phyloP scores from a whole-genome alignment of 2,797 vertebrate species.

The Acomys russatus region DNA sequence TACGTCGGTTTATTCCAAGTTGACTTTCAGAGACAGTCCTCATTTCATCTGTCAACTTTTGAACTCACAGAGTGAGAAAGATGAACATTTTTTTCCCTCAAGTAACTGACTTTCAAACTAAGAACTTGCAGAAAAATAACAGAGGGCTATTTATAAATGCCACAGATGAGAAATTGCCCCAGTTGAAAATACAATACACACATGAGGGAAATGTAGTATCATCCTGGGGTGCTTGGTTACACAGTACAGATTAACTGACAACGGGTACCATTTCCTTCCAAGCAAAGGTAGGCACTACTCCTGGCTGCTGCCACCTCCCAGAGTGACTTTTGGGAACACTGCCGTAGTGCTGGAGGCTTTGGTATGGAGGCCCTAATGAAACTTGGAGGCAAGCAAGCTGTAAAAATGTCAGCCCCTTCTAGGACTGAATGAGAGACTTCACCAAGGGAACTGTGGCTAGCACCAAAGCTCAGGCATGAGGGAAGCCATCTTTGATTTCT shows the following conservation, averaged over 20 bases:
- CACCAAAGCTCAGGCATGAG: not conserved
- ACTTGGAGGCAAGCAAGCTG: not conserved
- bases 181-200: not conserved
- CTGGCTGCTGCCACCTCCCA: accelerated
- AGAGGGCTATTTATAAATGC: not conserved
- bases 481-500: not conserved
- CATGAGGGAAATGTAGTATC: not conserved
- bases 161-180: not conserved
- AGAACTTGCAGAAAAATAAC: constrained; percentile 27
- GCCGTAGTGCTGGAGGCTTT: not conserved
- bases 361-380: not conserved
- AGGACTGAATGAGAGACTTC: not conserved
- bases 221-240: not conserved
- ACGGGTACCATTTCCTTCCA: not conserved
- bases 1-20: constrained; percentile 19
- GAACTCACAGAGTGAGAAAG: constrained; percentile 51
- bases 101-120: constrained; percentile 27
- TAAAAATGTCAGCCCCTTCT: too few species aligned
- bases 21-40: constrained; percentile 57
- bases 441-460: not conserved
- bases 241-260: not conserved
- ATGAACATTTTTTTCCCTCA: constrained; percentile 32
- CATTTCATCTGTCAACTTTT: constrained; percentile 48
- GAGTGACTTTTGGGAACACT: not conserved
- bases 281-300: not conserved